Evolutionary conservation across 2,888 invertebrate genomes (phyloP), one percentile per base, ranked within the genome.

Genomic region (Siphlonurus alternatus): DNA sequence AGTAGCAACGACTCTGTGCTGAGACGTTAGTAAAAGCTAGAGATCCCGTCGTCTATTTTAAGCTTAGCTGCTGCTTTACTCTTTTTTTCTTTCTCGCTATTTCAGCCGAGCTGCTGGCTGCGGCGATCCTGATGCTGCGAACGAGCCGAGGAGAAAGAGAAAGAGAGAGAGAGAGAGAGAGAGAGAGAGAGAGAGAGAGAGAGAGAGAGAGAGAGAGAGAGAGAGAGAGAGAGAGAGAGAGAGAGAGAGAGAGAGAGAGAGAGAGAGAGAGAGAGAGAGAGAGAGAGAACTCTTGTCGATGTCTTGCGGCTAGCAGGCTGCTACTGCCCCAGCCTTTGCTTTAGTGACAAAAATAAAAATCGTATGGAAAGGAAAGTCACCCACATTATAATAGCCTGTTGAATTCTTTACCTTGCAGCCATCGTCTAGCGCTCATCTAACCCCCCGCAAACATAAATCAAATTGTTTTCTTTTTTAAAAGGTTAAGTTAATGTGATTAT

Each of bases 261-360:
- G 19, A 61, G 61, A 61, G 38, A 1, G 61, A 25, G 24, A 61
- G 61, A 24, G 23, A 22, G 25, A 59, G 59, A 59, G 59, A 59
- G 23, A 18, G 2, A 59, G 22, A 5, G 59, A 23, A 59, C 23
- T 20, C 3, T 23, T 59, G 23, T 20, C 23, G 22, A 23, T 23
- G 59, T 10, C 38, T 38, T 38, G 38, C 38, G 38, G 38, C 38
- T 38, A 38, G 38, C 38, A 10, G 38, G 38, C 38, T 38, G 38
- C 15, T 38, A 15, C 15, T 38, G 15, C 38, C 38, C 38, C 15
- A 15, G 38, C 38, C 38, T 15, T 15, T 38, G 38, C 38, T 38
- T 38, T 15, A 15, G 38, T 38, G 38, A 38, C 38, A 38, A 38
- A 38, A 38, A 38, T 38, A 38, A 38, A 38, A 15, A 38, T 38